Conservation (phyloP, 2,888 invertebrate genomes). For the Romanomermis culicivorax region DNA sequence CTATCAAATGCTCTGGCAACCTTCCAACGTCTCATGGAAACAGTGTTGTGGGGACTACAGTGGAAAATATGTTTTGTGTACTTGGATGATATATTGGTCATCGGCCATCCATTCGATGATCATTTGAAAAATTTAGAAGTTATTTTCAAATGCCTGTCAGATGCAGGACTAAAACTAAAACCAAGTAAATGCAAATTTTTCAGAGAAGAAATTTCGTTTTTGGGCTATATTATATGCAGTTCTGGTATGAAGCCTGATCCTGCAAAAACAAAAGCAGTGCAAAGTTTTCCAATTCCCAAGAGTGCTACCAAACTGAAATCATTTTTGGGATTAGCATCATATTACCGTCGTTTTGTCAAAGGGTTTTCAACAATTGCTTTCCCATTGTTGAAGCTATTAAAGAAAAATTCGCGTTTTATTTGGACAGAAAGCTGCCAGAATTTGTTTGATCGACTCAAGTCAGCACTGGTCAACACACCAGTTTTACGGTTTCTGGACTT, state of each 20-base stretch:
- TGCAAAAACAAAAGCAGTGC: slow-evolving; percentile 16
- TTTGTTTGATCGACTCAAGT: slow-evolving; percentile 9
- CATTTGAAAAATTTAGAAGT: slow-evolving; percentile 12
- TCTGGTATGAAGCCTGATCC: slow-evolving; percentile 17
- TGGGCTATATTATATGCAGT: slow-evolving; percentile 25
- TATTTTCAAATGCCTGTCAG: slow-evolving; percentile 13
- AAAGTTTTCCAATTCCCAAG: slow-evolving; percentile 17
- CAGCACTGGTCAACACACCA: slow-evolving; percentile 9
- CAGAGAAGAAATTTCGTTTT: slow-evolving; percentile 15
- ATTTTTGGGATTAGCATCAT: slow-evolving; percentile 23
- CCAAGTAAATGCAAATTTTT: slow-evolving; percentile 17
- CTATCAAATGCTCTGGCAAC: slow-evolving; percentile 15
- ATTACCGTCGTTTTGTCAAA: slow-evolving; percentile 20
- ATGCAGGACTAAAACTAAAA: slow-evolving; percentile 16
- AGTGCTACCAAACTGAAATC: slow-evolving; percentile 9
- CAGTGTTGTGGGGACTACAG: slow-evolving; percentile 12
- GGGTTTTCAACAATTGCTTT: slow-evolving; percentile 7
- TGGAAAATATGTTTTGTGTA: slow-evolving; percentile 15
- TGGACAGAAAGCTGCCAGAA: slow-evolving; percentile 12
- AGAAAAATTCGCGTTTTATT: slow-evolving; percentile 6
- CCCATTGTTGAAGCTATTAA: slow-evolving; percentile 6
- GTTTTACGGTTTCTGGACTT: slow-evolving; percentile 17
- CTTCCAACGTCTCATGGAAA: slow-evolving; percentile 18
- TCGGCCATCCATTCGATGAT: slow-evolving; percentile 13
- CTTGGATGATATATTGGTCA: slow-evolving; percentile 17